Evolutionary conservation across 2,113 vertebrate species (phyloP), one percentile per base, ranked within the genome.

Genomic region (Ariopsis seemanni): DNA sequence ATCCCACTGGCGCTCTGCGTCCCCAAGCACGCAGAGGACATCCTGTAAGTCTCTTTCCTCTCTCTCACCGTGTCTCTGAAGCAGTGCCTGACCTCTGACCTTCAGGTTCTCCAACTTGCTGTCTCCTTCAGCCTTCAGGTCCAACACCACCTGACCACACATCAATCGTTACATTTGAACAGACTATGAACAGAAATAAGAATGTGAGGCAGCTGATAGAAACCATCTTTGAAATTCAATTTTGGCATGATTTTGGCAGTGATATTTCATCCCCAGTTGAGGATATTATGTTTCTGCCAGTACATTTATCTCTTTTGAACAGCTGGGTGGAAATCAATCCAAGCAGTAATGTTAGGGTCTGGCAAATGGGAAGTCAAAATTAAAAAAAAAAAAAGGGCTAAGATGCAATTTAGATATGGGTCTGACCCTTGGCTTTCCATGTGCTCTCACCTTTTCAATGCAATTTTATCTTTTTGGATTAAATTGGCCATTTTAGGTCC

Each of bases 81-180:
- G 15, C n/a, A 88, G 72, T 17, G 27, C 30, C 60, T 90, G 89
- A 50, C 63, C 22, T 74, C 15, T 52, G 53, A 52, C 65, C 74
- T 62, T 88, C 22, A 88, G 57, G 48, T 88, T 63, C 65, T 89
- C 58, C 34, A 87, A 27, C 62, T 58, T 74, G 53, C 79, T 62
- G 52, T 86, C 74, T 62, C 84, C 89, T 27, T 90, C 89, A 77
- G 62, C 14, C 65, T 34, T 75, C 42, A 48, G 72, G 65, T 67
- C 30, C 84, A 90, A 62, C 72, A 86, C 80, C 52, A 75, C 72
- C 87, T 88, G 74, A 80, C 20, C 53, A 69, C 22, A 74, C 14
- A 81, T 18, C 17, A 65, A 30, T 42, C 52, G 80, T 48, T 65
- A 22, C 55, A 79, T 80, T 60, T 62, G 57, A 62, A 48, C 30